A percentile compares a stretch with the other conserved stretches of the same genome.
Conservation (phyloP, 2,797 vertebrate species). For the Thripadectes ignobilis region DNA sequence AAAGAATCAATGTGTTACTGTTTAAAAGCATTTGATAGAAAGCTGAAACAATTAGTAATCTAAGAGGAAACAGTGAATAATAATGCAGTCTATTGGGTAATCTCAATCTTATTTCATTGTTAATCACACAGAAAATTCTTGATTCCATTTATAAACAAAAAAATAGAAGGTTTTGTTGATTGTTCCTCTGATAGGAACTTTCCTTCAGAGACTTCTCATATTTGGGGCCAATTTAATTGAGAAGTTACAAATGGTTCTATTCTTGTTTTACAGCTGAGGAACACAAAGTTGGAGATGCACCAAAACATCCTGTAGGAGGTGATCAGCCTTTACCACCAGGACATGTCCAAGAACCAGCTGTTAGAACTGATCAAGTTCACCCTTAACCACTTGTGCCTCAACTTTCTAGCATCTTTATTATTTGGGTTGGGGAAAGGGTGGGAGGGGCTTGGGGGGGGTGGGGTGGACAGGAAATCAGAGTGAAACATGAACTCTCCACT, state of each 20-base stretch:
- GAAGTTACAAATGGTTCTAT: background rate
- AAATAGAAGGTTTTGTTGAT: background rate
- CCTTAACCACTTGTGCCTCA: conserved; percentile 69
- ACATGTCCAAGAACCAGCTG: conserved; percentile 54
- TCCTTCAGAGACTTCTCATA: background rate
- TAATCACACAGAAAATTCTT: background rate
- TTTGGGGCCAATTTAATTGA: background rate
- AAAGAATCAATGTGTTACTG: background rate
- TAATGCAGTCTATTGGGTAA: background rate
- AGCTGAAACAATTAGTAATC: background rate
- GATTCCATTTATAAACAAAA: background rate
- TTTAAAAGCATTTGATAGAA: background rate
- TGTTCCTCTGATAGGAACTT: background rate
- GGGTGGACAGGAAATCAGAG: background rate
- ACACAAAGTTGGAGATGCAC: conserved; percentile 41
- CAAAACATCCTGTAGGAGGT: conserved; percentile 49
- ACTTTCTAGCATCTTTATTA: conserved; percentile 55
- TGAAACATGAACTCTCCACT: conserved; percentile 12
- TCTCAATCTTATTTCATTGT: background rate
- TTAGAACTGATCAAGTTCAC: conserved; percentile 54
- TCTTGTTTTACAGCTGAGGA: conserved; percentile 63
- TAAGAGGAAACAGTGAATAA: background rate
- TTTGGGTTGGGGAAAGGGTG: background rate
- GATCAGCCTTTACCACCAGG: conserved; percentile 64
- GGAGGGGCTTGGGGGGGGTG: background rate